phyloP scores from a whole-genome alignment of 30 jellyfish, hydroid and myxozoan genomes.

The Rhopilema esculentum region DNA sequence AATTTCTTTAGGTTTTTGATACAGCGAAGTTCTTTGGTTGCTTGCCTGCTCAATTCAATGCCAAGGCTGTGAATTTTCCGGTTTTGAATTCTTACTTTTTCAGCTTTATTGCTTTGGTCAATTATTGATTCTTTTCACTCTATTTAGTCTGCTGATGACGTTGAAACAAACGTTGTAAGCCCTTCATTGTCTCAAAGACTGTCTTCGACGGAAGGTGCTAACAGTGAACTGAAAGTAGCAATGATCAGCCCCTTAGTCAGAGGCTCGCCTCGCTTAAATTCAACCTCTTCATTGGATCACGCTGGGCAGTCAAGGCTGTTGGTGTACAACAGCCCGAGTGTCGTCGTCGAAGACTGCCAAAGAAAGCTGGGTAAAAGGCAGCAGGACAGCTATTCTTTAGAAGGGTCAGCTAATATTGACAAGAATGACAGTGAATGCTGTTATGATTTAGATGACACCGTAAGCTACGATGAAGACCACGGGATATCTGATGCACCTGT shows the following conservation, averaged over 20 bases:
- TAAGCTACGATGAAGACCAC: background rate
- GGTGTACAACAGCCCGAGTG: background rate
- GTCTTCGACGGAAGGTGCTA: background rate
- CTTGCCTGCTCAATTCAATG: no score
- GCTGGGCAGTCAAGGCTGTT: background rate
- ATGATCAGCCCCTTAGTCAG: conserved; percentile 14
- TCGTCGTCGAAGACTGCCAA: background rate
- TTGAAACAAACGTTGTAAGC: background rate
- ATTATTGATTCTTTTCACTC: background rate
- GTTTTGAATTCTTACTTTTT: no score
- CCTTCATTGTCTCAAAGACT: background rate
- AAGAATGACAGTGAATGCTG: background rate
- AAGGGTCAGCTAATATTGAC: background rate
- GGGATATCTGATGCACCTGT: background rate
- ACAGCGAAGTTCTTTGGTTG: no score
- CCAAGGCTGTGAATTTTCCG: no score
- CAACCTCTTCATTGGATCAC: background rate
- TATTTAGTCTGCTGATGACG: background rate
- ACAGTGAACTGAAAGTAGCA: background rate
- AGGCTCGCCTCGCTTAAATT: background rate
- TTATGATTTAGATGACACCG: background rate
- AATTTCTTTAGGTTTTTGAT: no score
- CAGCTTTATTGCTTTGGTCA: no score
- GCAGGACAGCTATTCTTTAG: background rate
- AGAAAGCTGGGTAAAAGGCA: background rate